Evolutionary conservation across 2,797 vertebrate species (phyloP), one percentile per base, ranked within the genome.

Genomic region (Eulemur coronatus): DNA sequence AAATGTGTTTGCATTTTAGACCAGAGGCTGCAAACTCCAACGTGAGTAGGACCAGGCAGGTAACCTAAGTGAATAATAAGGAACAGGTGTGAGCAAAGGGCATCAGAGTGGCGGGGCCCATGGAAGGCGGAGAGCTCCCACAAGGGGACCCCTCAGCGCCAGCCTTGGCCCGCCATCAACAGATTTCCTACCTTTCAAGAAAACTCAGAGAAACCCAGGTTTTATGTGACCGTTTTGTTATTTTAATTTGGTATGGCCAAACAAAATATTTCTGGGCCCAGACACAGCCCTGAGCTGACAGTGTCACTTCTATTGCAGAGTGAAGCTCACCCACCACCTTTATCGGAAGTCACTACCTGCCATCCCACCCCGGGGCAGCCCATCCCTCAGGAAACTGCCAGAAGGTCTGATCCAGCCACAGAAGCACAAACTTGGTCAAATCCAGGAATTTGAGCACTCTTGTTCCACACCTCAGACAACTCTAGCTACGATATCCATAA

Each of bases 211-310:
- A 38, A 59, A 57, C 33, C 17, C 38, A 50, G 73, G 55, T 14
- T 72, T 43, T 30, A 72, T 15, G 70, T 33, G 52, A 57, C 46
- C 26, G 22, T 52, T 59, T 57, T 48, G 38, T 52, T 46, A n/a
- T 75, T 75, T 79, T 67, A 87, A 89, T 61, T 90, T 72, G 69
- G 57, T 41, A 70, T 30, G 82, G 87, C 57, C 43, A 69, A 87
- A 84, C 4, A n/a, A 73, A 90, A 28, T 26, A 76, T 78, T 84
- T 65, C 59, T 18, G 81, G 70, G 30, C 30, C 41, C 35, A 46
- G 70, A 38, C 76, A 17, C 35, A 80, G 84, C 59, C 7, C 48
- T 35, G 5, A 52, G 38, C 67, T 30, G 55, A 65, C 6, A n/a
- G 7, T 0, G 15, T 46, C 33, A 5, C 50, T 72, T 75, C 30